These are phyloP conservation scores for Platycheirus rosarum DNA, from an alignment of 2,888 invertebrate species.

Conservation along the genomic window DNA sequence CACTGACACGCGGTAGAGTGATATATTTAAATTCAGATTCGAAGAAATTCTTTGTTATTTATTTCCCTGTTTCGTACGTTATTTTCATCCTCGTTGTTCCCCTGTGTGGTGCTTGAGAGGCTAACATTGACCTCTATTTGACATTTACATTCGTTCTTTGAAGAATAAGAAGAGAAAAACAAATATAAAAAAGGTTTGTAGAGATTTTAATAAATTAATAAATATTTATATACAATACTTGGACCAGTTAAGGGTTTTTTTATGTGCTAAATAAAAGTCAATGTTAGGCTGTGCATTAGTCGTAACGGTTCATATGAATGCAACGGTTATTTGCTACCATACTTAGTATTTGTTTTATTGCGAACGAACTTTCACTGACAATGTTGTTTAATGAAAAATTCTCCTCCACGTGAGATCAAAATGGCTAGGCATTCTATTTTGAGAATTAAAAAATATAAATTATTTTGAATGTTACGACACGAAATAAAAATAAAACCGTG, in stretches of 20 bases:
- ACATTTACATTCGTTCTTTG: constrained; percentile 77
- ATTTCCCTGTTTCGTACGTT: constrained; percentile 14
- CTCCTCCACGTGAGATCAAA: constrained; percentile 25
- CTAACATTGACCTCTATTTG: constrained; percentile 82
- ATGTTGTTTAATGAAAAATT: no score
- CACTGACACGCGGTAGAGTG: constrained; percentile 16
- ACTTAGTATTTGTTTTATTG: neutral
- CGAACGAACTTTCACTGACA: constrained; percentile 45
- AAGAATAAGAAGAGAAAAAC: constrained; percentile 50
- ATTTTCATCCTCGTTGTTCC: constrained; percentile 39
- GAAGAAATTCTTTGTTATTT: constrained; percentile 9
- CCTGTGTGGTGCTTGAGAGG: constrained; percentile 65
- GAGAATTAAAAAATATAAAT: neutral
- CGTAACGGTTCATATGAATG: constrained; percentile 63
- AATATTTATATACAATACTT: neutral
- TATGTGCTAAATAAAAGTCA: neutral
- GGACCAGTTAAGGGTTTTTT: no score
- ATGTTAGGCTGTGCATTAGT: neutral
- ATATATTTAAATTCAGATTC: constrained; percentile 33
- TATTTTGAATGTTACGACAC: constrained; percentile 7
- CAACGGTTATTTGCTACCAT: constrained; percentile 37
- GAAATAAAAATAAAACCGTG: constrained; percentile 19
- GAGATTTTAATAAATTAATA: constrained; percentile 7
- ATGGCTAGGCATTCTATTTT: constrained; percentile 27
- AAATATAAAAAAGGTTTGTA: constrained; percentile 63